These are phyloP conservation scores for Eupeodes latifasciatus DNA, from an alignment of 2,888 invertebrate genomes.

Conservation along the genomic window DNA sequence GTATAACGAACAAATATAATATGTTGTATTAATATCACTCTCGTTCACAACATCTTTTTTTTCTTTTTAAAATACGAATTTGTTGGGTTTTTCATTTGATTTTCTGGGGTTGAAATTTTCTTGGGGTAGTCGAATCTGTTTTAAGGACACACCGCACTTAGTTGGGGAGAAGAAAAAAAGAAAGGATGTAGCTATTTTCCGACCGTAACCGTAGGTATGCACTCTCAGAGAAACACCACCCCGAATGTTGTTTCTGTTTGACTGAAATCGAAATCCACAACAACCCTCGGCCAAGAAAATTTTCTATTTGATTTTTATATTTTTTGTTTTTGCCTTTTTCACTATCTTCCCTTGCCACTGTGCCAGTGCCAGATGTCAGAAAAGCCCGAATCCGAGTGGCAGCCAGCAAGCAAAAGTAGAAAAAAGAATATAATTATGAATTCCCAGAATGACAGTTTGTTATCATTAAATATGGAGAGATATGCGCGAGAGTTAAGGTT, in stretches of 20 bases:
- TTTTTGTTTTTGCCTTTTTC: too few species aligned
- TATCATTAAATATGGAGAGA: neutral
- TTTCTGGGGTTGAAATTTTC: conserved; percentile 14
- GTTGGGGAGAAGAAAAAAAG: conserved; percentile 19
- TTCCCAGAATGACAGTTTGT: conserved; percentile 18
- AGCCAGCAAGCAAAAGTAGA: neutral
- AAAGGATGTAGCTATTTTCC: conserved; percentile 20
- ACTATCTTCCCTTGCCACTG: neutral
- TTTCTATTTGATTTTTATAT: conserved; percentile 33
- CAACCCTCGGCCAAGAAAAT: conserved; percentile 55
- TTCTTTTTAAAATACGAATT: neutral
- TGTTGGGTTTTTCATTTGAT: conserved; percentile 3
- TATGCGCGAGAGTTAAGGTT: conserved; percentile 11
- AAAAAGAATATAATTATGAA: neutral
- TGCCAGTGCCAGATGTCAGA: neutral
- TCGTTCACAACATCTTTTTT: conserved; percentile 65
- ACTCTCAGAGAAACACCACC: conserved; percentile 68
- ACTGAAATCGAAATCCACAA: conserved; percentile 43
- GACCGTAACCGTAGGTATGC: conserved; percentile 34
- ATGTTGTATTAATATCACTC: conserved; percentile 42
- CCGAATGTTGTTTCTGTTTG: conserved; percentile 59
- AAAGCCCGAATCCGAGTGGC: neutral
- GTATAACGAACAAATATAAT: neutral
- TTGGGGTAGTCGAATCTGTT: conserved; percentile 64
- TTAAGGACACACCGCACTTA: conserved; percentile 20